Percentiles rank a stretch among this genome's conserved stretches.
These are phyloP conservation scores for Rhagonycha lutea DNA, from an alignment of 2,888 invertebrate genomes.

Conservation along the genomic window DNA sequence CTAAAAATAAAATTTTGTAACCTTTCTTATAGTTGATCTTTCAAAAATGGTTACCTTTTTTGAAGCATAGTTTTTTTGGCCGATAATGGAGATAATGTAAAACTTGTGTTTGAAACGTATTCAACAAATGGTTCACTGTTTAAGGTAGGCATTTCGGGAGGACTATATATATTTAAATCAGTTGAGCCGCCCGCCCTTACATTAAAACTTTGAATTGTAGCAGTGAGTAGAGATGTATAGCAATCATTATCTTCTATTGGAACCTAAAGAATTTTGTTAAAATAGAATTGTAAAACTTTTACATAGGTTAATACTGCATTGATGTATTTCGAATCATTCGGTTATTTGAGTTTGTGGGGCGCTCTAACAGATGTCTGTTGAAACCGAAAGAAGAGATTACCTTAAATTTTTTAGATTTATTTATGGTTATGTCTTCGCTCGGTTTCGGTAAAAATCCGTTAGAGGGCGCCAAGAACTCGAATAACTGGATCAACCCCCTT, in stretches of 20 bases:
- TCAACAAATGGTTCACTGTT: not conserved
- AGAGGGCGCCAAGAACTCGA: too few relatives aligned
- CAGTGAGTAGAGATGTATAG: constrained; percentile 7
- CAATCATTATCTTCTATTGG: not conserved
- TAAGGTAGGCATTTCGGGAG: constrained; percentile 10
- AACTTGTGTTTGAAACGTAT: constrained; percentile 11
- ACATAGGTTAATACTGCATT: not conserved
- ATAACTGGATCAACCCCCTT: too few relatives aligned
- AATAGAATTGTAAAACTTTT: too few relatives aligned
- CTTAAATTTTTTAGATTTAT: too few relatives aligned
- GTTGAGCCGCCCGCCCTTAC: not conserved
- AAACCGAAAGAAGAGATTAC: too few relatives aligned
- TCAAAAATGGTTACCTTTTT: not conserved
- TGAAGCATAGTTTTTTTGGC: not conserved
- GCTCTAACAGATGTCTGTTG: too few relatives aligned
- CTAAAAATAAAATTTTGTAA: constrained; percentile 9
- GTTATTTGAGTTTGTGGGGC: too few relatives aligned
- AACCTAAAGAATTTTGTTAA: constrained; percentile 3
- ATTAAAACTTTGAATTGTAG: not conserved
- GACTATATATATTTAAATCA: not conserved
- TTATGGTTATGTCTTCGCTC: too few relatives aligned
- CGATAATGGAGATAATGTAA: constrained; percentile 8
- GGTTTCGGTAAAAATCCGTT: too few relatives aligned
- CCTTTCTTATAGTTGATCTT: not conserved
- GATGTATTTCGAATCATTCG: too few relatives aligned